phyloP scores from a whole-genome alignment of 2,888 invertebrate species.

The Gastrophysa polygoni region DNA sequence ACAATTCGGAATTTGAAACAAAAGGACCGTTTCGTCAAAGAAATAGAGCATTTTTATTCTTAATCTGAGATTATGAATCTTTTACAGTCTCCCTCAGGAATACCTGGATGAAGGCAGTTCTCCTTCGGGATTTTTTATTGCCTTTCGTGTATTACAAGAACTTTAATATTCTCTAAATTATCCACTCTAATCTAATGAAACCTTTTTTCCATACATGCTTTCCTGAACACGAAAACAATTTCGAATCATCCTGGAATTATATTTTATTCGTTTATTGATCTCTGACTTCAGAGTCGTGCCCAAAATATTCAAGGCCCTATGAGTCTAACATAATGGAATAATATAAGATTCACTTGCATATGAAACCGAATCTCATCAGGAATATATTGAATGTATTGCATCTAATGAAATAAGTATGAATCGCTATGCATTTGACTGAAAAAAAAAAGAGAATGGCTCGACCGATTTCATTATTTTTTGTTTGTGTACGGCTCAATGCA shows the following conservation, averaged over 20 bases:
- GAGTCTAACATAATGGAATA: too few relatives aligned
- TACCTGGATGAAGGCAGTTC: constrained; percentile 51
- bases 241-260: constrained; percentile 32
- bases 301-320: background rate
- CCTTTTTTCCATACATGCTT: constrained; percentile 36
- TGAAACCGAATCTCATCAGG: too few relatives aligned
- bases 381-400: too few relatives aligned
- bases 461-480: too few relatives aligned
- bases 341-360: too few relatives aligned
- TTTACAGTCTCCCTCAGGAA: constrained; percentile 53
- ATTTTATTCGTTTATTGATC: constrained; percentile 30
- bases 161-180: constrained; percentile 42
- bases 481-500: too few relatives aligned
- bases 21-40: constrained; percentile 56
- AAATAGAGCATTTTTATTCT: constrained; percentile 56
- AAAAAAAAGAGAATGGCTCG: too few relatives aligned
- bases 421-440: too few relatives aligned
- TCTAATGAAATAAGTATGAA: too few relatives aligned
- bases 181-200: constrained; percentile 41
- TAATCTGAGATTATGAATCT: constrained; percentile 58
- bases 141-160: constrained; percentile 44
- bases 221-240: constrained; percentile 32
- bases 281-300: background rate
- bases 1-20: constrained; percentile 57
- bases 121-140: constrained; percentile 46